Evolutionary conservation across 2,888 invertebrate genomes (phyloP).

Genomic region (Archips crataeganus): DNA sequence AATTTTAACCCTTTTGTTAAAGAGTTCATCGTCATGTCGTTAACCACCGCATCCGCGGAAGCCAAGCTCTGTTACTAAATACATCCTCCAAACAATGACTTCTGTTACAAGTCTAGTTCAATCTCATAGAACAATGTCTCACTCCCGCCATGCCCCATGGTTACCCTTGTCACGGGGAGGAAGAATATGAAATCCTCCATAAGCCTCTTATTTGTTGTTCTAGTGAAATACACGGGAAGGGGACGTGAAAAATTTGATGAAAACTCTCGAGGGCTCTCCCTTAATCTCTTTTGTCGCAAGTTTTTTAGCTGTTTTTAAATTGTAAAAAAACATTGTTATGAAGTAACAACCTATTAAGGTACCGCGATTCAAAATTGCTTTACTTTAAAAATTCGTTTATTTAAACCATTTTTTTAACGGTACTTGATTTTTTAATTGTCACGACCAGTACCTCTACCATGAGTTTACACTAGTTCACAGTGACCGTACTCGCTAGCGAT

Average conservation of each 20-base stretch:
- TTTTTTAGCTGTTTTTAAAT: conserved; percentile 25
- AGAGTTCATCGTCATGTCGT: too few species aligned
- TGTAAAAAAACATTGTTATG: background rate
- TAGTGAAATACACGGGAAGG: conserved; percentile 63
- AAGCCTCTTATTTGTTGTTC: conserved; percentile 70
- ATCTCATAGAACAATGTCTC: background rate
- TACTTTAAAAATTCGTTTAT: background rate
- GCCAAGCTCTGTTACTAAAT: too few species aligned
- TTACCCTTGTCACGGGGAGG: conserved; percentile 55
- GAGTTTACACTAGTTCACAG: too few species aligned
- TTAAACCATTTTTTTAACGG: too few species aligned
- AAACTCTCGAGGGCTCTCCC: conserved; percentile 51
- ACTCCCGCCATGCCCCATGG: conserved; percentile 43
- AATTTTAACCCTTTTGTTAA: too few species aligned
- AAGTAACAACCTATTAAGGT: background rate
- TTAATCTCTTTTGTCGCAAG: conserved; percentile 53
- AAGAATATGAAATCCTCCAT: conserved; percentile 60
- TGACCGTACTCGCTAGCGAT: too few species aligned
- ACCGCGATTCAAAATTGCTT: background rate
- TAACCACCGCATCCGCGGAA: too few species aligned
- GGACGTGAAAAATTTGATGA: conserved; percentile 59
- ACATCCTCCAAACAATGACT: too few species aligned
- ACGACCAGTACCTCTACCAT: too few species aligned
- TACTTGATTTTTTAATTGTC: too few species aligned
- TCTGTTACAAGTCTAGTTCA: background rate